Base-by-base conservation (phyloP, 2,888 invertebrate genomes). In the Drosophila histrio region DNA sequence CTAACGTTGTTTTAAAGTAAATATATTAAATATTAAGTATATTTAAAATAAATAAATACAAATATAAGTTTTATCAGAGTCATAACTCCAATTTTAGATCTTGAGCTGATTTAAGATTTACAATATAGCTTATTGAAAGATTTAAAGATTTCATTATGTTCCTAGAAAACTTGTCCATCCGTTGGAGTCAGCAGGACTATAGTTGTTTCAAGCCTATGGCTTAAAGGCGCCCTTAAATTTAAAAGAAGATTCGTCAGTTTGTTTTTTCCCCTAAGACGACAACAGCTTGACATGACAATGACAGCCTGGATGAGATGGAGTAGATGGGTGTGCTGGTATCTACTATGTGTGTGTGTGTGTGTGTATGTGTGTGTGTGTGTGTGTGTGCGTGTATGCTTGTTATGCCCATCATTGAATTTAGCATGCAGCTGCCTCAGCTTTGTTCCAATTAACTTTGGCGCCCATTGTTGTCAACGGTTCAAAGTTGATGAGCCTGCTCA, bases 391-490 rank as follows among this genome's bases (percentile, higher is more conserved):
- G 26, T 22, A 15, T 43, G 41, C 19, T 34, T 47, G 32, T 54
- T 24, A 17, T 39, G 19, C 24, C 38, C 49, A 39, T 53, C 32
- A 49, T 39, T 38, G 58, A 46, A 56, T 62, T 54, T 59, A 36
- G 24, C 26, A 47, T 67, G 39, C 50, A 69, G 32, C 57, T 61
- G 69, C 68, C 60, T 58, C 30, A 44, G 63, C 74, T 71, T 62
- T 58, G 61, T 62, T 66, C 67, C 84, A 77, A 80, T 83, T 83
- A 83, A 77, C 75, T 75, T 52, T 60, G 70, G 50, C 65, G 50
- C 41, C 62, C 58, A 69, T 75, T 71, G 78, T 80, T 83, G 72
- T 65, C 75, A 68, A 49, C 61, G 43, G 36, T 49, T 41, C 32
- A 49, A 47, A 44, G 50, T 63, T 67, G 57, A 67, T 58, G 67